Base-by-base conservation (phyloP, 2,888 invertebrate genomes). In the Galerucella pusilla region DNA sequence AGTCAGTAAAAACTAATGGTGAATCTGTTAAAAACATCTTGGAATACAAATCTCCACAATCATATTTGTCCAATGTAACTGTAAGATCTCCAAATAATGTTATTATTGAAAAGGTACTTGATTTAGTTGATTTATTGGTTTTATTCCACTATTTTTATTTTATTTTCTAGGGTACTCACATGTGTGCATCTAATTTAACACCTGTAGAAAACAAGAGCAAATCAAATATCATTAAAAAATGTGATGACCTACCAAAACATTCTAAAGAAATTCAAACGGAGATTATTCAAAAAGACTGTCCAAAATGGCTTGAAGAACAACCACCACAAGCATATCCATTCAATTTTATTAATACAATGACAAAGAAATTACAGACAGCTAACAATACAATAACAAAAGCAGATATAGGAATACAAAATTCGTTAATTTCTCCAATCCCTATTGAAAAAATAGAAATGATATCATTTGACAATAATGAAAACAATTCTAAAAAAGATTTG, bases 301-400 rank as follows among this genome's bases (percentile, higher is more conserved):
- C 80, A 4, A 49, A 64, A 12, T 83, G 83, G 83, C 77, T 83
- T 10, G 77, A 77, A 65, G 80, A 81, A 68, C 75, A 75, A 52
- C 76, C 77, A 1, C 69, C 74, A 12, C 77, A 80, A 68, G 74
- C 89, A 7, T 89, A 90, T 87, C 91, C 91, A 16, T 91, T 91
- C 79, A 91, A 91, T 81, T 91, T 92, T 81, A 90, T 91, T 61
- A 90, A 88, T 82, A 91, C 90, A 64, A 90, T 91, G 10, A 90
- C 90, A 79, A 87, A 89, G 76, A 92, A 93, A 81, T 84, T 91
- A 10, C 85, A 87, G 72, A 78, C 83, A 61, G 84, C 83, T 35
- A 84, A 81, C 75, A 78, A 81, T 7, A 82, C 82, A 57, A 78
- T 81, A 71, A 73, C 67, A 71, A 75, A 49, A 42, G 79, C 76